Evolutionary conservation across 2,797 vertebrate species (phyloP).

Genomic region (Catharus ustulatus): DNA sequence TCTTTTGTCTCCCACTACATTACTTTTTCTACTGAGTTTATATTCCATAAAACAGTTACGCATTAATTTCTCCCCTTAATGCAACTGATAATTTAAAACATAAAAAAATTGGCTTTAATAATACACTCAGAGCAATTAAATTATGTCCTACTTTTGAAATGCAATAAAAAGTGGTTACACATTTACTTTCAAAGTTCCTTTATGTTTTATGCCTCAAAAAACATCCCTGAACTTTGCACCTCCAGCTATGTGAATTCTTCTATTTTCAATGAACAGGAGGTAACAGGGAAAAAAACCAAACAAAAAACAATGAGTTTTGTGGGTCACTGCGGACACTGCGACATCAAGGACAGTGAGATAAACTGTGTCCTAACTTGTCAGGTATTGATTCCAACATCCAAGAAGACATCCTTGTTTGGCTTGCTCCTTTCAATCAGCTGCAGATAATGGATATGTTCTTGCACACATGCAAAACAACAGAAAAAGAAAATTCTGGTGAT

Average conservation of each 20-base stretch:
- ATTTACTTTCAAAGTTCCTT: neutral
- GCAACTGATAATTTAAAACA: neutral
- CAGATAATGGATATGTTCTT: neutral
- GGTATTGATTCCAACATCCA: neutral
- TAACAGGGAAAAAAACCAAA: neutral
- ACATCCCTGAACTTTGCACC: neutral
- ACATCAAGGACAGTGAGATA: neutral
- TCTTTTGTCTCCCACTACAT: neutral
- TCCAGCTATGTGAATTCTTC: neutral
- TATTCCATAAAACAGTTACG: neutral
- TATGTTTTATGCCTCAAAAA: neutral
- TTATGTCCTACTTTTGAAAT: neutral
- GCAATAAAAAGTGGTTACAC: neutral
- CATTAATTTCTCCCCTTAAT: neutral
- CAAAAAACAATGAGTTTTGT: neutral
- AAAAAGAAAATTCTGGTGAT: neutral
- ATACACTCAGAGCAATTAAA: neutral
- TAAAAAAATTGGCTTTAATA: neutral
- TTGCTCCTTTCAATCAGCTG: neutral
- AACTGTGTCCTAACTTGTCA: neutral
- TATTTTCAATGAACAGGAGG: neutral
- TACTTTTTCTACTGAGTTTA: neutral
- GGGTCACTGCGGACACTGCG: neutral
- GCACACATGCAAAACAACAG: accelerated
- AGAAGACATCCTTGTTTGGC: neutral